phyloP scores from a whole-genome alignment of 2,888 invertebrate genomes.

The Rhyacophila evoluta region DNA sequence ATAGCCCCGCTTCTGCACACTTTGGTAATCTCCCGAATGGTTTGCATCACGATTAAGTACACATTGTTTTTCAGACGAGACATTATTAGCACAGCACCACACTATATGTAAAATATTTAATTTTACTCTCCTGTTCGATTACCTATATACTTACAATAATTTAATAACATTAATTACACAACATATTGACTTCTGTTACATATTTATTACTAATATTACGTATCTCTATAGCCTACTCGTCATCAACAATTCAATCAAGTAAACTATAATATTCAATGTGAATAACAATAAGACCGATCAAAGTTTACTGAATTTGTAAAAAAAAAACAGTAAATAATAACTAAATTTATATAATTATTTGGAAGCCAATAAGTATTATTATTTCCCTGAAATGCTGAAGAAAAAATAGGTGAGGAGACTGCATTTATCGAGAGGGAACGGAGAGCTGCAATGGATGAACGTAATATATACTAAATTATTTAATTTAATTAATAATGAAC shows the following conservation, averaged over 20 bases:
- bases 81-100: slow-evolving; percentile 15
- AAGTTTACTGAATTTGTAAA: too few species aligned
- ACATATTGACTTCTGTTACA: slow-evolving; percentile 16
- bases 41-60: neutral
- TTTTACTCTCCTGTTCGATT: neutral
- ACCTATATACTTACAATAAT: neutral
- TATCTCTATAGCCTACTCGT: neutral
- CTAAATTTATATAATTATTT: neutral
- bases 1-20: too few species aligned
- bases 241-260: neutral
- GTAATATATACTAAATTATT: too few species aligned
- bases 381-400: neutral
- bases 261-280: too few species aligned
- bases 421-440: too few species aligned
- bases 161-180: neutral
- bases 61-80: neutral
- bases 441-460: too few species aligned
- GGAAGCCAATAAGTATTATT: neutral
- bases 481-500: too few species aligned
- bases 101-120: neutral
- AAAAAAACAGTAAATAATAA: too few species aligned
- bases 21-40: neutral
- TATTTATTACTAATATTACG: slow-evolving; percentile 16
- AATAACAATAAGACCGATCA: too few species aligned
- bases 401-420: neutral